Evolutionary conservation across 2,113 vertebrate genomes (phyloP).

Genomic region (pig (Sus scrofa)): T2T-Sscrofa CM000828.6:34355001-34355500

Average conservation of each 20-base stretch:
- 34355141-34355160: background rate
- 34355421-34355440: background rate
- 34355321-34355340: background rate
- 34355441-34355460: background rate
- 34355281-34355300: background rate
- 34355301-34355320: background rate
- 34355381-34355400: background rate
- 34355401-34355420: background rate
- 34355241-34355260: background rate
- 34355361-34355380: background rate
- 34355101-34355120: background rate
- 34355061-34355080: background rate
- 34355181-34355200: background rate
- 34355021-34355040: background rate
- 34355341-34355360: background rate
- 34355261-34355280: background rate
- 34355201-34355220: slow-evolving; percentile 42
- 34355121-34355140: background rate
- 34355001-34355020: background rate
- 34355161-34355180: background rate
- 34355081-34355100: background rate
- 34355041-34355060: background rate
- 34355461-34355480: background rate
- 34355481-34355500: background rate
- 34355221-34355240: background rate